phyloP scores from a whole-genome alignment of 1,140 invertebrate species.

The Hormaphis cornu region DNA sequence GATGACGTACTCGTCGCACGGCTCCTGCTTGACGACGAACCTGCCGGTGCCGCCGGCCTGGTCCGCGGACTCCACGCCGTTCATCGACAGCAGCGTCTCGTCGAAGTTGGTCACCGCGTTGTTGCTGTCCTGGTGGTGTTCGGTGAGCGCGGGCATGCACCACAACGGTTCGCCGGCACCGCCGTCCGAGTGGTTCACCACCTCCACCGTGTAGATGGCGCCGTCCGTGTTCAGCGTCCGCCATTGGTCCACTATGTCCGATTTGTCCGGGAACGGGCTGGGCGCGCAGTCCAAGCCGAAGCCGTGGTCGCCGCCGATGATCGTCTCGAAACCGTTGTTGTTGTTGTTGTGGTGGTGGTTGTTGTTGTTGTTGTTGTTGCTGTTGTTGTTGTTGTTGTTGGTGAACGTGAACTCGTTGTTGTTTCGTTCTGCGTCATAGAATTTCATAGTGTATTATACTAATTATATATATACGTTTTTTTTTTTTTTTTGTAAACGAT shows the following conservation, averaged over 20 bases:
- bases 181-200: conserved; percentile 45
- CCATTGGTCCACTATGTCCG: conserved; percentile 64
- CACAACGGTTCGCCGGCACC: conserved; percentile 33
- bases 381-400: conserved; percentile 17
- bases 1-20: conserved; percentile 27
- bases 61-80: conserved; percentile 58
- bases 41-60: conserved; percentile 40
- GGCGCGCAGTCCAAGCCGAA: conserved; percentile 42
- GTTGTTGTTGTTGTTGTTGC: conserved; percentile 40
- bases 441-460: no score
- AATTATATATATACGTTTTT: no score
- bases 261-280: conserved; percentile 52
- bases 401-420: conserved; percentile 26
- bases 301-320: conserved; percentile 35
- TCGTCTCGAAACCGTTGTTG: conserved; percentile 41
- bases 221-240: conserved; percentile 64
- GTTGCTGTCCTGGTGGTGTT: conserved; percentile 13
- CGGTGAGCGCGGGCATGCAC: conserved; percentile 43
- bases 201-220: conserved; percentile 49
- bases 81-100: conserved; percentile 44
- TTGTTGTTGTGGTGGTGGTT: conserved; percentile 45
- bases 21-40: conserved; percentile 37
- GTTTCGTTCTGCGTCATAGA: neutral
- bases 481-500: no score
- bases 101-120: conserved; percentile 60